A percentile compares a stretch with the other conserved stretches of the same genome.
Evolutionary conservation across 2,113 vertebrate genomes (phyloP).

Genomic region (Rafetus swinhoei): DNA sequence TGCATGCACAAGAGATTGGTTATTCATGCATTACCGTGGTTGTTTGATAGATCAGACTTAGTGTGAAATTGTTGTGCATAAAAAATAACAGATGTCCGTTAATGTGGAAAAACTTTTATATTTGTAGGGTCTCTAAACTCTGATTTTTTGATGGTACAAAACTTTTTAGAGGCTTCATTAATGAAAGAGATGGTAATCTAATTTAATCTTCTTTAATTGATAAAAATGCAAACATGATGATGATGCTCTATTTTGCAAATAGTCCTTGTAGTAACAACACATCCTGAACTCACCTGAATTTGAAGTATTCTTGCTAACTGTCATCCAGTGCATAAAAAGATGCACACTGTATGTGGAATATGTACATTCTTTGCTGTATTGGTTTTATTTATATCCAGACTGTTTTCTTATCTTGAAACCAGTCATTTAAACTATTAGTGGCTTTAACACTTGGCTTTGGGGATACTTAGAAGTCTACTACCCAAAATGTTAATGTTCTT

Average conservation of each 20-base stretch:
- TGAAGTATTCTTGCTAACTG: not conserved
- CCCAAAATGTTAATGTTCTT: conserved; percentile 39
- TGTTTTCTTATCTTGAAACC: not conserved
- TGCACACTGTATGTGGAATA: not conserved
- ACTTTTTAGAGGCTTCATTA: too few relatives aligned
- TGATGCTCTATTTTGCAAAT: not conserved
- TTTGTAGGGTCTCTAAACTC: not conserved
- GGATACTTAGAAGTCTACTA: conserved; percentile 27
- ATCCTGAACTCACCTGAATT: not conserved
- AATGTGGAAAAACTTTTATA: not conserved
- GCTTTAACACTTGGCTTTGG: conserved; percentile 30
- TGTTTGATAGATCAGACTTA: not conserved
- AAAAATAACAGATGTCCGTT: not conserved
- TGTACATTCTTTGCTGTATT: not conserved
- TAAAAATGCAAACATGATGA: not conserved
- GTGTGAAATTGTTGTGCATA: not conserved
- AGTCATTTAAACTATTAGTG: conserved; percentile 54
- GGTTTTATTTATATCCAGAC: not conserved
- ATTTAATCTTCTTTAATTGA: not conserved
- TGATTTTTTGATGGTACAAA: too few relatives aligned
- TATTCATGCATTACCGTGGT: not conserved
- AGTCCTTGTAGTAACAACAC: not conserved
- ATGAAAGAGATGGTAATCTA: too few relatives aligned
- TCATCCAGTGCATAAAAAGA: not conserved
- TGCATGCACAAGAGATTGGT: not conserved